These are phyloP conservation scores for Melanitta fusca DNA, from an alignment of 2,797 vertebrate species.

Conservation along the genomic window DNA sequence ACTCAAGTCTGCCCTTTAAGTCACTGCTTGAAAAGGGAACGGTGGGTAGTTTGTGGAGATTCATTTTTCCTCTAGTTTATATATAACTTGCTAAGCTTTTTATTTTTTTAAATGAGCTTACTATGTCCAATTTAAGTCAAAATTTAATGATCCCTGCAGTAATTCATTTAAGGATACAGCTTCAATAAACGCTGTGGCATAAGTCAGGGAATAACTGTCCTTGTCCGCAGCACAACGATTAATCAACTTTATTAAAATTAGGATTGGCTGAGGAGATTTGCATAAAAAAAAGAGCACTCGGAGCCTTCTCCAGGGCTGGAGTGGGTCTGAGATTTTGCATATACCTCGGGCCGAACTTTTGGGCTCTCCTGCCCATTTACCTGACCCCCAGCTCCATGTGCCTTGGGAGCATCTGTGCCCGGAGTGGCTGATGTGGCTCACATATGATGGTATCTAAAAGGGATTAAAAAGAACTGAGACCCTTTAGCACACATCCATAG, in stretches of 20 bases:
- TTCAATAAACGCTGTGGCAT: constrained; percentile 43
- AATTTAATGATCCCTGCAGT: constrained; percentile 74
- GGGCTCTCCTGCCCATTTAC: neutral
- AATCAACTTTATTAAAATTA: constrained; percentile 70
- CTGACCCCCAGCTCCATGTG: rapidly evolving
- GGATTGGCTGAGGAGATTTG: constrained; percentile 51
- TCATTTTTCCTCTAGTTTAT: constrained; percentile 63
- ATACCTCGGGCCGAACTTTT: neutral
- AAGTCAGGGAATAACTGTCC: constrained; percentile 71
- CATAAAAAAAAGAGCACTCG: constrained; percentile 35
- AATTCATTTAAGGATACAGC: constrained; percentile 69
- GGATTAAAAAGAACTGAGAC: neutral
- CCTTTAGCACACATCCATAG: neutral
- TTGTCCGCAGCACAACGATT: constrained; percentile 30
- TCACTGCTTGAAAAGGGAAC: constrained; percentile 2
- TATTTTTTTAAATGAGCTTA: constrained; percentile 70
- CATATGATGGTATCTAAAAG: rapidly evolving
- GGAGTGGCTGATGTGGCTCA: neutral
- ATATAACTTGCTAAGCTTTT: constrained; percentile 71
- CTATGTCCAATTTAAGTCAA: constrained; percentile 71
- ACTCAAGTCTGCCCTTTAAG: constrained; percentile 51
- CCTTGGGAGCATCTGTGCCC: neutral
- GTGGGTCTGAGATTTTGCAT: neutral
- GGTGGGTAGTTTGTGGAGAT: constrained; percentile 37
- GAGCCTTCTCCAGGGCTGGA: neutral